Evolutionary conservation across 1,140 invertebrate species (phyloP), one percentile per base, ranked within the genome.

Genomic region (Spodoptera frugiperda): DNA sequence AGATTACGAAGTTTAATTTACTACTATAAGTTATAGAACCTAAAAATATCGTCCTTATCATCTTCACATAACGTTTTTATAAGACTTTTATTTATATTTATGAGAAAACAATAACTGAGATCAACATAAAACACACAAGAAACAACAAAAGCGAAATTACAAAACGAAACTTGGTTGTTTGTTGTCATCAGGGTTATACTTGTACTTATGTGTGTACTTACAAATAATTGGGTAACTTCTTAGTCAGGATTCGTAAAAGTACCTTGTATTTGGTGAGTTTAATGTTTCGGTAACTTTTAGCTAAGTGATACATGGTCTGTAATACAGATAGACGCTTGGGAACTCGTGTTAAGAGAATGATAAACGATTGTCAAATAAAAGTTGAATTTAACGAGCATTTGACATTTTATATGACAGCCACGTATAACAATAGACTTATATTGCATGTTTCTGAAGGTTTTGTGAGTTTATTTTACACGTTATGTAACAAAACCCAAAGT

Each of bases 161-260:
- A 54, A 70, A 39, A 44, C 25, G 30, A 70, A 70, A 70, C 30
- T 70, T 70, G 10, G 49, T 39, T 25, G 30, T 70, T 70, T 55
- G 54, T 54, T 70, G 67, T n/a, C 65, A 70, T 33, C n/a, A 70
- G 51, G 67, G 67, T 70, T 54, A 54, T n/a, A n/a, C n/a, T n/a
- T n/a, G n/a, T n/a, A n/a, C n/a, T n/a, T n/a, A n/a, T n/a, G n/a
- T n/a, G n/a, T 1, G 6, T 39, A 39, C 33, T 39, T 39, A 9
- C 33, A 39, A 39, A 53, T 70, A 54, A 70, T 70, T 54, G 49
- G 67, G 21, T 4, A 70, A 70, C 25, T 70, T 70, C 54, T 67
- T 30, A 67, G 63, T 25, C 63, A 21, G 14, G 33, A 39, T 44
- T 70, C 67, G 51, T 48, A 68, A 19, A 9, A 39, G 11, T 19